phyloP scores from a whole-genome alignment of 2,888 invertebrate species.

The Barypeithes pellucidus region DNA sequence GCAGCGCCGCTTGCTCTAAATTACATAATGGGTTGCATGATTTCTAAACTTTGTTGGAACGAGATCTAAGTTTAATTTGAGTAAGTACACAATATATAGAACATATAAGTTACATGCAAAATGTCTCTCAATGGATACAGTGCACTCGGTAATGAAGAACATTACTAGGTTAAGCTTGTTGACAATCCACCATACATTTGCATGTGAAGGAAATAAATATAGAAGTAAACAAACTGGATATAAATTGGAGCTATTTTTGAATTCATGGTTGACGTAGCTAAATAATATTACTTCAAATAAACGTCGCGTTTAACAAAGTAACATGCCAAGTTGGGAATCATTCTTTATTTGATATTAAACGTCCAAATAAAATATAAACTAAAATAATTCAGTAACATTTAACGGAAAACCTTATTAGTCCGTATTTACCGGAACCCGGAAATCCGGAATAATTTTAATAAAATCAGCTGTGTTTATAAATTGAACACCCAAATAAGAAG shows the following conservation, averaged over 20 bases:
- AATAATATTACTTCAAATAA: background rate
- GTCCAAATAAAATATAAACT: too few relatives aligned
- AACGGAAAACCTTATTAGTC: too few relatives aligned
- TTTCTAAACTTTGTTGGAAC: background rate
- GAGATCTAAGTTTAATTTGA: background rate
- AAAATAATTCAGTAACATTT: background rate
- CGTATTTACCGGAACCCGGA: too few relatives aligned
- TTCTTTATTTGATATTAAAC: too few relatives aligned
- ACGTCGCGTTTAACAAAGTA: background rate
- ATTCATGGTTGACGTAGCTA: background rate
- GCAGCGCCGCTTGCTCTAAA: too few relatives aligned
- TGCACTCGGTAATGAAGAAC: background rate
- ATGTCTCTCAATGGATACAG: background rate
- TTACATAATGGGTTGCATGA: too few relatives aligned
- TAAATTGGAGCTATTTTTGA: background rate
- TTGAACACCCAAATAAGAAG: background rate
- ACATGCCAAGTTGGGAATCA: too few relatives aligned
- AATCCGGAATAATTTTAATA: background rate
- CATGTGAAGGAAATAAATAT: slow-evolving; percentile 6
- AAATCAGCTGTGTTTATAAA: background rate
- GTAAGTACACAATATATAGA: background rate
- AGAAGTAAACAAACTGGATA: background rate
- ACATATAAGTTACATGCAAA: background rate
- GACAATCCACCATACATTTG: background rate
- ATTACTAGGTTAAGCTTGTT: background rate